Conservation (phyloP, 1,140 invertebrate genomes). For the Rhyzopertha dominica region DNA sequence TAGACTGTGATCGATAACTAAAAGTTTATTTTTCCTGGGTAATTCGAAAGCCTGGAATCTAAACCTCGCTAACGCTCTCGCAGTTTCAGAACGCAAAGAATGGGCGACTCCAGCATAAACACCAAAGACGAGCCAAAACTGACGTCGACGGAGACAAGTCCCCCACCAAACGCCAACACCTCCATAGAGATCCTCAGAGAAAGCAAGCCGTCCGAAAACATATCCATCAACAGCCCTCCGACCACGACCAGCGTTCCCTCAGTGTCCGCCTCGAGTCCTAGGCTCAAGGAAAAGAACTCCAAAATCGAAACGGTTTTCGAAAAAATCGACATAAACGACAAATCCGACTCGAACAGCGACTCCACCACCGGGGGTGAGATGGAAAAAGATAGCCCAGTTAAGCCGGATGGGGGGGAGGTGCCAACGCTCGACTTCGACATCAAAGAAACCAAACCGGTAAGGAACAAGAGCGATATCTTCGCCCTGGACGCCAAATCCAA, state of each 20-base stretch:
- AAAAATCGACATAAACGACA: constrained; percentile 8
- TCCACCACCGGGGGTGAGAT: neutral
- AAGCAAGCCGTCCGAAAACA: constrained; percentile 1
- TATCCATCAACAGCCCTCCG: constrained; percentile 2
- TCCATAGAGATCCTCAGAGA: constrained; percentile 10
- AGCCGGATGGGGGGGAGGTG: too few species aligned
- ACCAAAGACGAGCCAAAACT: too few species aligned
- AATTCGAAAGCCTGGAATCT: too few species aligned
- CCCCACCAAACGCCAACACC: constrained; percentile 2
- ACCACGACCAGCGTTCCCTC: neutral
- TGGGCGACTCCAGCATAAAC: too few species aligned
- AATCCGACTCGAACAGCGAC: constrained; percentile 2
- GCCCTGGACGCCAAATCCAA: constrained; percentile 20
- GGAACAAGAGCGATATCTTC: constrained; percentile 30
- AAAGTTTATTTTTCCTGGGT: too few species aligned
- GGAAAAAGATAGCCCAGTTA: constrained; percentile 1
- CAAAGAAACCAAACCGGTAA: neutral
- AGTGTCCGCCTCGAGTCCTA: too few species aligned
- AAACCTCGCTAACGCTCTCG: too few species aligned
- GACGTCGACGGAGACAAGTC: too few species aligned
- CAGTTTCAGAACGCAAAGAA: too few species aligned
- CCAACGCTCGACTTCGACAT: too few species aligned
- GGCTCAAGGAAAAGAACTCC: neutral
- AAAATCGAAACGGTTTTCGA: constrained; percentile 21
- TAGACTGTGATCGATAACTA: too few species aligned